Evolutionary conservation across 2,888 invertebrate species (phyloP).

Genomic region (Aethes cnicana): DNA sequence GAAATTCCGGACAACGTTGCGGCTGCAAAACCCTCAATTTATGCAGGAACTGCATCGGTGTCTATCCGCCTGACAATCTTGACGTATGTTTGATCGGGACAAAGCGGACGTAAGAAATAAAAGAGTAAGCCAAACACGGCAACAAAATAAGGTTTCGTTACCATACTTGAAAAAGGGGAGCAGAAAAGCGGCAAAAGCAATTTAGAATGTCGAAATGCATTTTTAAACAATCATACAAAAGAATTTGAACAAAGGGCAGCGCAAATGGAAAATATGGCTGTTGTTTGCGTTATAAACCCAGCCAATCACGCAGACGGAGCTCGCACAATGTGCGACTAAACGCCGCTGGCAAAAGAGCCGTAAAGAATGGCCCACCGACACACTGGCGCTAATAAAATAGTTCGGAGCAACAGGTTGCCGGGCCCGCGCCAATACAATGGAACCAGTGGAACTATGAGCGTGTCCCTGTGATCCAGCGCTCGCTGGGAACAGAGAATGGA

Average conservation of each 20-base stretch:
- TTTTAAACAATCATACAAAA: slow-evolving; percentile 44
- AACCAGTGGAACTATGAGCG: slow-evolving; percentile 54
- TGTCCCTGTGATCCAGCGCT: slow-evolving; percentile 50
- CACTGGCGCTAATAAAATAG: slow-evolving; percentile 80
- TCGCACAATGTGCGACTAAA: slow-evolving; percentile 69
- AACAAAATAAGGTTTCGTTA: background rate
- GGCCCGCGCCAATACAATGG: slow-evolving; percentile 67
- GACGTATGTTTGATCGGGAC: slow-evolving; percentile 59
- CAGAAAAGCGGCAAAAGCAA: background rate
- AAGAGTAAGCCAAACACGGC: background rate
- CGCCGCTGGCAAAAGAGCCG: slow-evolving; percentile 75
- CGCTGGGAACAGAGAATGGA: slow-evolving; percentile 16
- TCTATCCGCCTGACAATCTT: slow-evolving; percentile 68
- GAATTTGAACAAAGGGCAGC: slow-evolving; percentile 48
- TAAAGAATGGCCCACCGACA: slow-evolving; percentile 79
- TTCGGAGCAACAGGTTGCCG: slow-evolving; percentile 76
- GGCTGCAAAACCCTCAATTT: slow-evolving; percentile 73
- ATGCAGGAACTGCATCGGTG: slow-evolving; percentile 67
- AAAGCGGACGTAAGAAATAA: slow-evolving; percentile 48
- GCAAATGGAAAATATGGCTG: slow-evolving; percentile 61
- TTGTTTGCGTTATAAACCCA: slow-evolving; percentile 68
- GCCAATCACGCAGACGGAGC: slow-evolving; percentile 66
- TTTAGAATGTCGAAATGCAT: slow-evolving; percentile 39
- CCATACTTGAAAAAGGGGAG: too few species aligned
- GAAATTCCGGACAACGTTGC: slow-evolving; percentile 68